Conservation (phyloP, 2,113 vertebrate species). For the Myiagra hebetior region DNA sequence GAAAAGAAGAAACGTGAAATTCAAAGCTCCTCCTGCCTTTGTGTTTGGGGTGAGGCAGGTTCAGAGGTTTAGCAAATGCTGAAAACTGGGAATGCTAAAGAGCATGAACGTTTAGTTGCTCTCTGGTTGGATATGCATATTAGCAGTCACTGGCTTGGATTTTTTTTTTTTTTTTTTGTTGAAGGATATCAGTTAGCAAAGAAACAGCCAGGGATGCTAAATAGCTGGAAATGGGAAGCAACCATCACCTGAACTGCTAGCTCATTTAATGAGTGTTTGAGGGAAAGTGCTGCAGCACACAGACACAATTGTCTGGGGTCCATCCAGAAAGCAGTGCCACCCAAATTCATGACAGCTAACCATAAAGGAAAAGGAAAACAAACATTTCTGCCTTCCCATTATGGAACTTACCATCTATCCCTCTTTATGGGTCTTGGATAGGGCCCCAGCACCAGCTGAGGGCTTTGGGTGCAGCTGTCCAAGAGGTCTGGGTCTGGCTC, state of each 20-base stretch:
- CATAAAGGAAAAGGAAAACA: not conserved
- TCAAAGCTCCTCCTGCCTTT: not conserved
- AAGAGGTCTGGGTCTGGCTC: not conserved
- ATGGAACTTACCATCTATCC: not conserved
- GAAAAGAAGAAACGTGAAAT: not conserved
- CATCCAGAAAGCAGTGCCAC: not conserved
- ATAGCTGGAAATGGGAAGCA: not conserved
- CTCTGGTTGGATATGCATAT: not conserved
- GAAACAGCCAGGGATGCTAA: not conserved
- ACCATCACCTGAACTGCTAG: not conserved
- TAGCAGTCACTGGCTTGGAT: not conserved
- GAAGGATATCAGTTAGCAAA: not conserved
- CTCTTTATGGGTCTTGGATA: conserved; percentile 17
- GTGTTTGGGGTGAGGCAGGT: not conserved
- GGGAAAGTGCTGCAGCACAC: not conserved
- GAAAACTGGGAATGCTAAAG: not conserved
- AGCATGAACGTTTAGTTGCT: not conserved
- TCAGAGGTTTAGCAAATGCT: not conserved
- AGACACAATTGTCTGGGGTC: not conserved
- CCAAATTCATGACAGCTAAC: not conserved
- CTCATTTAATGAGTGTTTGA: not conserved
- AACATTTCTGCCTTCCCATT: not conserved
- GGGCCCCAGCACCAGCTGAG: not conserved
- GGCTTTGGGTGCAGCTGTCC: not conserved
- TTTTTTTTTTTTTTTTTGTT: not conserved